A percentile compares a stretch with the other conserved stretches of the same genome.
These are phyloP conservation scores for Pangasius sanitwongsei DNA, from an alignment of 2,797 vertebrate genomes.

Conservation along the genomic window DNA sequence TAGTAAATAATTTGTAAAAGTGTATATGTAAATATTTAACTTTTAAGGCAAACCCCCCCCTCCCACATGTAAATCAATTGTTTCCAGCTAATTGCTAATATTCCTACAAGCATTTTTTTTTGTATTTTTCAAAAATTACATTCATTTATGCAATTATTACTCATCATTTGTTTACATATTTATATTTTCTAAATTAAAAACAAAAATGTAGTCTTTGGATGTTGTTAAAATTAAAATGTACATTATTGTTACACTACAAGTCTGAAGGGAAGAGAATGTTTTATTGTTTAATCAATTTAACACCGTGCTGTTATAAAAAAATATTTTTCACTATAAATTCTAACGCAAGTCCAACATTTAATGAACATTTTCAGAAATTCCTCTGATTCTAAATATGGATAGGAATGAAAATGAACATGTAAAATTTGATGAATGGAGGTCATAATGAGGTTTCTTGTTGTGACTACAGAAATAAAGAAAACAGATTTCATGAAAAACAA, in stretches of 20 bases:
- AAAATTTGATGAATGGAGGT: no score
- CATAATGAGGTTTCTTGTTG: no score
- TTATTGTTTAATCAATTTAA: background rate
- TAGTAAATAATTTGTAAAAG: background rate
- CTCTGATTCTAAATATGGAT: background rate
- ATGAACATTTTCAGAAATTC: background rate
- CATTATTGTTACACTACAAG: no score
- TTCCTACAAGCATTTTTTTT: background rate
- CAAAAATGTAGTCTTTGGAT: background rate
- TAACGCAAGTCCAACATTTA: background rate
- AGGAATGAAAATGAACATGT: no score
- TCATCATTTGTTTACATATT: no score
- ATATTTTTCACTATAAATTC: background rate
- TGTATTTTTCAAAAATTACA: background rate
- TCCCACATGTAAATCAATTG: background rate
- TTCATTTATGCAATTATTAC: background rate
- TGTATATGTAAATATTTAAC: background rate
- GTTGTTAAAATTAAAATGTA: no score
- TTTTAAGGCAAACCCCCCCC: background rate
- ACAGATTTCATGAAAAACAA: background rate
- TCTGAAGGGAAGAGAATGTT: background rate
- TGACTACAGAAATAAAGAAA: background rate
- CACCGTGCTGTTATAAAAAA: background rate
- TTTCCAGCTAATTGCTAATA: background rate
- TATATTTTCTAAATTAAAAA: background rate